Evolutionary conservation across 35 echinoderm and acorn worm genomes (phyloP).

Genomic region (Heliocidaris tuberculata): DNA sequence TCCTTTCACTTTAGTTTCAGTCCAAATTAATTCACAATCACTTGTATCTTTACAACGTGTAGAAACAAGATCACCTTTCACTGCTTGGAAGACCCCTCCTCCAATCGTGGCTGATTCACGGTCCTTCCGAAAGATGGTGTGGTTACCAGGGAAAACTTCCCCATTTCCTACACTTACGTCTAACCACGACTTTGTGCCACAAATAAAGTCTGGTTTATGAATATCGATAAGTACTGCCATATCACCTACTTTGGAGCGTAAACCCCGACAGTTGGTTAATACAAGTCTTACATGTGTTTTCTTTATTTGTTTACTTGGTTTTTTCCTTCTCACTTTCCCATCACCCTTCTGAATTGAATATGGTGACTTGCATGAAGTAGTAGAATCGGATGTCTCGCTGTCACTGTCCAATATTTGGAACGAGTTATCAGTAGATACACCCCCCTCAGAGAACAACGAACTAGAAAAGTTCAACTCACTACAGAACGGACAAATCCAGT

Average conservation of each 20-base stretch:
- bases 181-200: constrained; percentile 51
- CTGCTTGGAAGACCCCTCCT: too few relatives aligned
- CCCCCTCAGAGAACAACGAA: constrained; percentile 37
- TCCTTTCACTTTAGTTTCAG: too few relatives aligned
- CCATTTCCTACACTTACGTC: not conserved
- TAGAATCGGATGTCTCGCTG: not conserved
- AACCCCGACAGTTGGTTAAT: not conserved
- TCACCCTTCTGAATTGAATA: not conserved
- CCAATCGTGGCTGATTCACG: too few relatives aligned
- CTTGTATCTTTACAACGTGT: too few relatives aligned
- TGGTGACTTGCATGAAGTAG: too few relatives aligned
- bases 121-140: too few relatives aligned
- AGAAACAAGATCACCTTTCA: too few relatives aligned
- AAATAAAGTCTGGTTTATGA: constrained; percentile 45
- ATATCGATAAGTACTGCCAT: not conserved
- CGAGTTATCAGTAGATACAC: not conserved
- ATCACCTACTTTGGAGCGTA: constrained; percentile 25
- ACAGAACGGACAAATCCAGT: constrained; percentile 47
- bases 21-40: too few relatives aligned
- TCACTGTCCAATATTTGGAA: not conserved
- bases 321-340: not conserved
- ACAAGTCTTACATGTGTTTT: not conserved
- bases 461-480: not conserved
- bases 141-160: constrained; percentile 8
- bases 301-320: not conserved